Conservation (phyloP, 1,140 invertebrate species). For the Lepidostoma basale region DNA sequence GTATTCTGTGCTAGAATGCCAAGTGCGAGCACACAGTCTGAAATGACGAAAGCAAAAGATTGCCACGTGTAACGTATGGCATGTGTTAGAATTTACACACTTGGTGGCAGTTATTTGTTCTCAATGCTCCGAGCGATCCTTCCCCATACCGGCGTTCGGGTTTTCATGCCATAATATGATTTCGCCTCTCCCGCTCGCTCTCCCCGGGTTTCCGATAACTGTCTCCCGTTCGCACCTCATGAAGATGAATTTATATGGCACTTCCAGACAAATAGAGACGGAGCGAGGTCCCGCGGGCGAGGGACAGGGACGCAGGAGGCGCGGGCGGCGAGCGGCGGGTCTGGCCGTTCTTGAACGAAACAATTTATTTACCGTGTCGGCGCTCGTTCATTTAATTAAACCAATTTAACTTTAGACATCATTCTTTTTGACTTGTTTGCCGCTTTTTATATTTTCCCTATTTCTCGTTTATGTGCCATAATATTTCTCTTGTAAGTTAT, state of each 20-base stretch:
- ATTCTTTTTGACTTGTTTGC: slow-evolving; percentile 32
- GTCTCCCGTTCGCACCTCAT: slow-evolving; percentile 20
- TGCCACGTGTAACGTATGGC: too few relatives aligned
- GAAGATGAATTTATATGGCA: slow-evolving; percentile 35
- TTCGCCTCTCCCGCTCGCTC: slow-evolving; percentile 15
- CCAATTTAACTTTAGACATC: slow-evolving; percentile 45
- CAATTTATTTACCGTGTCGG: slow-evolving; percentile 47
- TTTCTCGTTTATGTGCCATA: slow-evolving; percentile 38
- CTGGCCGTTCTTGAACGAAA: slow-evolving; percentile 38
- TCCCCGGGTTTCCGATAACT: background rate
- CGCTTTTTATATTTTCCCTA: slow-evolving; percentile 8
- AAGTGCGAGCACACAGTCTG: too few relatives aligned
- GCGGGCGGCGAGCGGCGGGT: background rate
- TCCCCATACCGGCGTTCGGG: slow-evolving; percentile 9
- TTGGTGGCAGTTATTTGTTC: slow-evolving; percentile 27
- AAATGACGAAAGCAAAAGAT: too few relatives aligned
- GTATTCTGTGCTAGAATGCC: too few relatives aligned
- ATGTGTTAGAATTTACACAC: slow-evolving; percentile 17
- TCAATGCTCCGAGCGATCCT: slow-evolving; percentile 16
- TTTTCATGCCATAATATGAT: slow-evolving; percentile 18
- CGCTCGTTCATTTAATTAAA: slow-evolving; percentile 47
- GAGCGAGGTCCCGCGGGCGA: background rate
- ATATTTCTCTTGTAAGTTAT: slow-evolving; percentile 9
- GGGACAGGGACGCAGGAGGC: slow-evolving; percentile 9
- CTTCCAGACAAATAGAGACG: slow-evolving; percentile 27